Evolutionary conservation across 2,888 invertebrate genomes (phyloP), one percentile per base, ranked within the genome.

Genomic region (Hirtodrosophila alboralis): DNA sequence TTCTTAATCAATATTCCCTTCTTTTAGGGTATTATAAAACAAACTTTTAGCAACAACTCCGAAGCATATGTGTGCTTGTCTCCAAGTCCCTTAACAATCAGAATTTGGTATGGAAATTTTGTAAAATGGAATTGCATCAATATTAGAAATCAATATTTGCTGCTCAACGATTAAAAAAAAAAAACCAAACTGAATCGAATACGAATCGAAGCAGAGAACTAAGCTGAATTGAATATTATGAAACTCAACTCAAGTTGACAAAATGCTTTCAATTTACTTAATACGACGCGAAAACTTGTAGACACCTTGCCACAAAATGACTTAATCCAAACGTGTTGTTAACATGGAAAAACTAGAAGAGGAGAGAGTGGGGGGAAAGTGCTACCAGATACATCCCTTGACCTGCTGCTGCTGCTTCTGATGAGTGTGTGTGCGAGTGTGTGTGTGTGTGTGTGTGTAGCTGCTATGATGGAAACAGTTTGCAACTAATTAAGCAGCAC

Each of bases 31-130:
- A n/a, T n/a, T 56, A 45, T 51, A 47, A 40, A 21, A 47, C 54
- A 38, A 51, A 66, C 67, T 63, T 75, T 65, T 59, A 70, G 49
- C 80, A 54, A 54, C 56, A 53, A 36, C 47, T 54, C 33, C 14
- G 12, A 52, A 40, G 40, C 44, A 37, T 30, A 48, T 34, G 23
- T 48, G 45, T 51, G 48, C 43, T 14, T 47, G 75, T 61, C 85
- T 85, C 86, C 58, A 70, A 86, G 79, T 87, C 87, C 87, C 87
- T 64, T 69, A 88, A 84, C 88, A 87, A 88, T 88, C 88, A 87
- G 79, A 73, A 84, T 87, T 79, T 77, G 72, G 74, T 84, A 87
- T 86, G 87, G 72, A 85, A 85, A 87, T 87, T n/a, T 83, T 81
- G 73, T 73, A 67, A 84, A 85, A 84, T 85, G 86, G 75, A 84